A percentile compares a stretch with the other conserved stretches of the same genome.
Evolutionary conservation across 2,113 vertebrate genomes (phyloP).

Genomic region (Phycodurus eques): DNA sequence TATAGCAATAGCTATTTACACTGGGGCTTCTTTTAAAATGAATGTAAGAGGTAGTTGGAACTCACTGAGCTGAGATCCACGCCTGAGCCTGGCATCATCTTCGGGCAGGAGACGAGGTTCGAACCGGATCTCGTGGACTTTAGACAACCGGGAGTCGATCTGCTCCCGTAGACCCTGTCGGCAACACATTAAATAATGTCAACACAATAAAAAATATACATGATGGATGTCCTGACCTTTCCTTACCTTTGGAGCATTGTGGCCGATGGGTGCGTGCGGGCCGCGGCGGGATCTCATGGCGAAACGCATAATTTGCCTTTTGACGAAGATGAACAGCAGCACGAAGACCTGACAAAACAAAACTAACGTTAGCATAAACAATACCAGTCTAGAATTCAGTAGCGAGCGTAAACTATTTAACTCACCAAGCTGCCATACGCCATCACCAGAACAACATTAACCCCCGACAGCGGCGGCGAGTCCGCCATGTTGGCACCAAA

Average conservation of each 20-base stretch:
- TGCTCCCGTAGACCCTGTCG: constrained; percentile 86
- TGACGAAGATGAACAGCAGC: constrained; percentile 94
- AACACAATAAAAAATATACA: not conserved
- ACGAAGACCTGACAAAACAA: constrained; percentile 84
- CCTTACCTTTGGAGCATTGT: constrained; percentile 91
- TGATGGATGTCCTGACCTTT: not conserved
- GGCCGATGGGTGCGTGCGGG: constrained; percentile 90
- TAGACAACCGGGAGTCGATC: constrained; percentile 84
- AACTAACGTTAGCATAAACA: not conserved
- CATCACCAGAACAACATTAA: constrained; percentile 93
- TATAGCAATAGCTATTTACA: not conserved
- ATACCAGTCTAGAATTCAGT: accelerated
- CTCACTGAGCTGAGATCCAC: constrained; percentile 74
- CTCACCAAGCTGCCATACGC: constrained; percentile 95
- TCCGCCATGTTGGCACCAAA: constrained; percentile 55
- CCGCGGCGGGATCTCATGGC: constrained; percentile 95
- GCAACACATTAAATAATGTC: not conserved
- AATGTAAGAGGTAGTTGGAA: not conserved
- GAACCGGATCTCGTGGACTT: constrained; percentile 88
- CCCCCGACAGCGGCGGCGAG: constrained; percentile 78
- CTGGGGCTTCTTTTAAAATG: not conserved
- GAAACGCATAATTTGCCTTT: constrained; percentile 97
- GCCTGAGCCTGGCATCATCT: constrained; percentile 80
- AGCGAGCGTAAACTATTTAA: not conserved
- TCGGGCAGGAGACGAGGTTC: constrained; percentile 85